Evolutionary conservation across 2,888 invertebrate genomes (phyloP), one percentile per base, ranked within the genome.

Genomic region (Cryptocheilus praepositus): DNA sequence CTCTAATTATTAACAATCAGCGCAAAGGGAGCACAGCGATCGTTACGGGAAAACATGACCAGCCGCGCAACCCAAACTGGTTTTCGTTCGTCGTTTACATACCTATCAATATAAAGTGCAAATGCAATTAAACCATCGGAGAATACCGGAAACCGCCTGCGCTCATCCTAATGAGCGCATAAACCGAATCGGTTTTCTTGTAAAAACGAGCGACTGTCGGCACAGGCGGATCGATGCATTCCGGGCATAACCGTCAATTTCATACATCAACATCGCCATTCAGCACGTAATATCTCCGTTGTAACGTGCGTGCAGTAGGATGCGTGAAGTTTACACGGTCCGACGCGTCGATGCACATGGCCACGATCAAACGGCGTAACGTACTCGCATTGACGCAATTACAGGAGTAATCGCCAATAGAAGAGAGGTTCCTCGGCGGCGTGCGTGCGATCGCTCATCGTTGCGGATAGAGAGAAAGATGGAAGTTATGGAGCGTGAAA

Each of bases 281-380:
- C 45, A 19, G 55, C 36, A 52, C 53, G 61, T 56, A 67, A 62
- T 69, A 62, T 53, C 61, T 67, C 43, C 44, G 52, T 44, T 44
- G 49, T 43, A 53, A 61, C 46, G 55, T 51, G 64, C 57, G 8
- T 45, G 69, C 15, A 72, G 55, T 46, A 49, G 61, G 59, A 61
- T 22, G 59, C 61, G 61, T 28, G 22, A 71, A 67, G 69, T 74
- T 82, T 82, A 82, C 78, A 83, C 76, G 83, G 74, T 78, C 71
- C 72, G 80, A 70, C 76, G 81, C 81, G 73, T 70, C 67, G 61
- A 64, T 71, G 60, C 77, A 64, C 16, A 2, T 21, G 56, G 13
- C 43, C 70, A 36, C 57, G 67, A 77, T 77, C 68, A 80, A 78
- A 73, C 70, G 72, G 71, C 76, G 79, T 80, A 79, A 82, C 80